Evolutionary conservation across 1,140 invertebrate genomes (phyloP), one percentile per base, ranked within the genome.

Genomic region (Physella acuta): DNA sequence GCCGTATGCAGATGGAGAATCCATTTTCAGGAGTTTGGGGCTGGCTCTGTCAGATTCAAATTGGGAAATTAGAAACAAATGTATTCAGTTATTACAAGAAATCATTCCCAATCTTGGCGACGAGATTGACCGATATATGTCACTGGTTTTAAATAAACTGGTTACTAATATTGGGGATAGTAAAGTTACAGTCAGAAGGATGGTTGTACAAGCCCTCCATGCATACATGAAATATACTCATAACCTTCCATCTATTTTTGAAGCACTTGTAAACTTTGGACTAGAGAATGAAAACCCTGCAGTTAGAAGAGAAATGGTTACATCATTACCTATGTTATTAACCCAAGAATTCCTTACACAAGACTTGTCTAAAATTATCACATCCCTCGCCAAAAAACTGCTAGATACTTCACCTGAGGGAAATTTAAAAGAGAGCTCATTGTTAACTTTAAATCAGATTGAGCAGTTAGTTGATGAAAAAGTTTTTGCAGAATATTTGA

Each of bases 61-160:
- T 71, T 83, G 80, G 83, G 81, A 85, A 63, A 81, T 85, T 31
- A 68, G 83, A 26, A 65, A 81, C 37, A 82, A 85, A 75, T 84
- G 83, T 60, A 78, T 82, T 17, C 78, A 83, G 37, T 73, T 85
- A 20, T 78, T 85, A 30, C 74, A 79, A 58, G 81, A 85, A 71
- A 72, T 84, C 5, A 82, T 85, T 34, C 84, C 83, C 2, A 75
- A 78, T 58, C 78, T 84, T 70, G 79, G 78, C 31, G 76, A 79
- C 63, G 79, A 82, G n/a, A 68, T 84, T 30, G 84, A 85, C 68
- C 33, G 70, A 30, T 84, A 81, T 69, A 82, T 85, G 81, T 72
- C 74, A 17, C 69, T 81, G 31, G 76, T 85, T 5, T 67, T 84
- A 51, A 76, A 76, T 36, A 79, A 79, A 53, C 65, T 85, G n/a